Evolutionary conservation across 2,113 vertebrate genomes (phyloP).

Genomic region (Stegostoma tigrinum): DNA sequence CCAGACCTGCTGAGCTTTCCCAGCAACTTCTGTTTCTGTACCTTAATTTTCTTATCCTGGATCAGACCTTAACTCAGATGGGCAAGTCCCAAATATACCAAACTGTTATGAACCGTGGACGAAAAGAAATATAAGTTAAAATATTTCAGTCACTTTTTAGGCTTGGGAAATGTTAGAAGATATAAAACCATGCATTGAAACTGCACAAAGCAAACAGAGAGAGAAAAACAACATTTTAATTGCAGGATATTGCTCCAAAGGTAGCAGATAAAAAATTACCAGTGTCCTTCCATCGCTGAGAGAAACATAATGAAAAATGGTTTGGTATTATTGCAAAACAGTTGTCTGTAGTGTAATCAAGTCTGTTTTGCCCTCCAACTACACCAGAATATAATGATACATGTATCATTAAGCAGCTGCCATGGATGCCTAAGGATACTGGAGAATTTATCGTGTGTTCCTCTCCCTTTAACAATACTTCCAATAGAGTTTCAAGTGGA

Average conservation of each 20-base stretch:
- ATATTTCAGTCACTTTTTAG: neutral
- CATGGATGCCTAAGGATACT: conserved; percentile 69
- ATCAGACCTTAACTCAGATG: neutral
- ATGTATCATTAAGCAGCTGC: conserved; percentile 81
- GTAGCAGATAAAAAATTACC: conserved; percentile 68
- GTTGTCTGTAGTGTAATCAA: conserved; percentile 84
- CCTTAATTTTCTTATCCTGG: neutral
- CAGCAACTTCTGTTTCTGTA: no score
- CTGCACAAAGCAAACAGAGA: conserved; percentile 52
- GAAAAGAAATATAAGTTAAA: neutral
- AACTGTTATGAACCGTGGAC: neutral
- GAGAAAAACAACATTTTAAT: conserved; percentile 55
- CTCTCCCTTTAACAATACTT: conserved; percentile 51
- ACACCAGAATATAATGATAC: conserved; percentile 76
- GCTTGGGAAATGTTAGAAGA: neutral
- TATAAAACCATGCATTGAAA: neutral
- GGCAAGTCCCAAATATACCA: neutral
- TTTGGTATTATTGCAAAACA: conserved; percentile 75
- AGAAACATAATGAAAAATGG: conserved; percentile 76
- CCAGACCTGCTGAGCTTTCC: no score
- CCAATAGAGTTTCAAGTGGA: conserved; percentile 46
- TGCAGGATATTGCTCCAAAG: conserved; percentile 61
- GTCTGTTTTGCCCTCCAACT: conserved; percentile 77
- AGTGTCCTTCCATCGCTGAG: conserved; percentile 66
- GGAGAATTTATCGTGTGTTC: conserved; percentile 69